These are phyloP conservation scores for Cephalotes varians DNA, from an alignment of 2,888 invertebrate species.

Conservation along the genomic window DNA sequence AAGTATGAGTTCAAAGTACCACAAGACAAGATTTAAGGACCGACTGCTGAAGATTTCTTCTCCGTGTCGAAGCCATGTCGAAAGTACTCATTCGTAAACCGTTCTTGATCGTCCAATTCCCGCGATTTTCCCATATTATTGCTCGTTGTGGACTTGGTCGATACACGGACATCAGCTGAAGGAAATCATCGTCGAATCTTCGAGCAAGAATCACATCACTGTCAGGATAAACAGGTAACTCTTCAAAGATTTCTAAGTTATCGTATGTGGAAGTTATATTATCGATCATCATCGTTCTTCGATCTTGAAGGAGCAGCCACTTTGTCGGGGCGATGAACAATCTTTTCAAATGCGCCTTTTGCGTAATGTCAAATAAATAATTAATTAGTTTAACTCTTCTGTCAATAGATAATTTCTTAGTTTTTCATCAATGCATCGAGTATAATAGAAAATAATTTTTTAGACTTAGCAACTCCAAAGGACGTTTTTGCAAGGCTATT, in stretches of 20 bases:
- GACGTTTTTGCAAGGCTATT: no score
- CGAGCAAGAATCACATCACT: constrained; percentile 77
- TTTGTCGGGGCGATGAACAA: constrained; percentile 77
- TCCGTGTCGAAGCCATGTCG: constrained; percentile 74
- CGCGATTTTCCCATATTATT: constrained; percentile 77
- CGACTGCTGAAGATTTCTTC: constrained; percentile 74
- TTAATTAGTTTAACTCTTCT: not conserved
- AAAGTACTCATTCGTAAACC: constrained; percentile 66
- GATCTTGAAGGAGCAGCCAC: constrained; percentile 79
- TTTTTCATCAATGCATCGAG: no score
- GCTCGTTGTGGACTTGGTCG: constrained; percentile 72
- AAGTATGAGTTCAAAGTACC: constrained; percentile 61
- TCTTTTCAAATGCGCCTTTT: constrained; percentile 74
- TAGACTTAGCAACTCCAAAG: no score
- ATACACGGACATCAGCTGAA: constrained; percentile 76
- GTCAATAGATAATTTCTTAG: no score
- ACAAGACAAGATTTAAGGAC: constrained; percentile 78
- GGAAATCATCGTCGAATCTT: constrained; percentile 57
- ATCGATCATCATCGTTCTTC: not conserved
- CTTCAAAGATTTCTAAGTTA: constrained; percentile 60
- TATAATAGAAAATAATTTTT: no score
- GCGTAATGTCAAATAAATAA: not conserved
- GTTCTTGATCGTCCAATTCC: constrained; percentile 72
- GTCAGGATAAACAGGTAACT: constrained; percentile 77
- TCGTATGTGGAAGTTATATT: constrained; percentile 2